Percentiles rank a stretch among this genome's conserved stretches.
phyloP scores from a whole-genome alignment of 2,113 vertebrate species.

The Scopus umbretta region DNA sequence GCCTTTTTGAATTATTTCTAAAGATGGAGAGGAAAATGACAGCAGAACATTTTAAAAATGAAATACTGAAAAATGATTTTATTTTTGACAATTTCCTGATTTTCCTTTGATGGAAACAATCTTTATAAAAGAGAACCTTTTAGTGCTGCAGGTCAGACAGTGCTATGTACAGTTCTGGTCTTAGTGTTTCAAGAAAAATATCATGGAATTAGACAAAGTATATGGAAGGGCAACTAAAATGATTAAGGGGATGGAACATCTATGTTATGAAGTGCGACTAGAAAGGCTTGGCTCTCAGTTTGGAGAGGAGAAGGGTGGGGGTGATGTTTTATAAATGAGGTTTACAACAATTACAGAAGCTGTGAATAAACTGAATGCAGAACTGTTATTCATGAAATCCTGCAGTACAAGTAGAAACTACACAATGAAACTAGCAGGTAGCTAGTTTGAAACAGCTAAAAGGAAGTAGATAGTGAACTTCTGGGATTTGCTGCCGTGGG shows the following conservation, averaged over 20 bases:
- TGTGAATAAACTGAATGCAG: background rate
- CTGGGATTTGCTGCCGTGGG: background rate
- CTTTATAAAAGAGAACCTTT: background rate
- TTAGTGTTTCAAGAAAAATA: background rate
- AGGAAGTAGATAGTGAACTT: background rate
- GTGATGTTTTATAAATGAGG: background rate
- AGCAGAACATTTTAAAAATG: background rate
- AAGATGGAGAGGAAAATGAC: background rate
- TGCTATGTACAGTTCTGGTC: background rate
- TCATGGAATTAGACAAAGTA: background rate
- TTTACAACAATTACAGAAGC: background rate
- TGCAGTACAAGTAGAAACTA: background rate
- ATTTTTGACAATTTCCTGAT: background rate
- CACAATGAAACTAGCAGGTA: background rate
- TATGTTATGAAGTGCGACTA: background rate
- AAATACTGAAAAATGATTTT: background rate
- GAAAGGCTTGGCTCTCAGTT: background rate
- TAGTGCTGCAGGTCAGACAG: background rate
- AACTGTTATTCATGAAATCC: background rate
- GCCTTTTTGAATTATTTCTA: constrained; percentile 1
- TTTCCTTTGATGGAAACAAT: background rate
- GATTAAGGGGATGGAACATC: background rate
- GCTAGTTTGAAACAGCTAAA: background rate
- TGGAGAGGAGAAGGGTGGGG: background rate
- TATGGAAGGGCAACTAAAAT: background rate